Evolutionary conservation across 2,888 invertebrate genomes (phyloP), one percentile per base, ranked within the genome.

Genomic region (Helobdella robusta): DNA sequence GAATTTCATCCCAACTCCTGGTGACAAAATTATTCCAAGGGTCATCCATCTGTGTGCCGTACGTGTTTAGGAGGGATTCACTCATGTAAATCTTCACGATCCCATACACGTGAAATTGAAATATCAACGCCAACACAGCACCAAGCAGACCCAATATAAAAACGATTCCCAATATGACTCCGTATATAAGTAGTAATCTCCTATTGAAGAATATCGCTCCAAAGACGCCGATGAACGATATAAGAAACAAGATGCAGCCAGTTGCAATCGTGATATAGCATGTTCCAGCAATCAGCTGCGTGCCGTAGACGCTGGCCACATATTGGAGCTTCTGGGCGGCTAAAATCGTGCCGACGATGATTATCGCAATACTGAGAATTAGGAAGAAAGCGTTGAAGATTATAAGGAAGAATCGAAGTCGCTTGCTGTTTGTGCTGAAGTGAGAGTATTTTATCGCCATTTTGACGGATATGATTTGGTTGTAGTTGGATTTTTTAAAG

Each of bases 1-100:
- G 66, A 28, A 64, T 59, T 59, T 66, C 66, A 46, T 66, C 66
- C 66, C 66, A 66, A 56, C 66, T 66, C 11, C 66, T 35, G 18
- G 66, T 66, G 8, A 66, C 66, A 34, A 63, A 62, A 28, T 66
- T 66, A 59, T 66, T 63, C 34, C 58, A 66, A 0, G 34, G 30
- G 30, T 66, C 34, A 15, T 66, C 54, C 66, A 66, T 66, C 58
- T 66, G 44, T 25, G 63, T 63, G 4, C 66, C 66, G 28, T 66
- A 66, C n/a, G 46, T 58, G 30, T 36, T 52, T n/a, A 66, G 58
- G 30, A 66, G 50, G 0, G 66, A 66, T 28, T 66, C 66, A 25
- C 23, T 52, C 66, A 66, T 66, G 66, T 66, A 66, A 35, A 63
- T 35, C 32, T 40, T 66, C 8, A 64, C 63, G 23, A 66, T 28